Evolutionary conservation across 2,113 vertebrate species (phyloP).

Genomic region (Columba livia): DNA sequence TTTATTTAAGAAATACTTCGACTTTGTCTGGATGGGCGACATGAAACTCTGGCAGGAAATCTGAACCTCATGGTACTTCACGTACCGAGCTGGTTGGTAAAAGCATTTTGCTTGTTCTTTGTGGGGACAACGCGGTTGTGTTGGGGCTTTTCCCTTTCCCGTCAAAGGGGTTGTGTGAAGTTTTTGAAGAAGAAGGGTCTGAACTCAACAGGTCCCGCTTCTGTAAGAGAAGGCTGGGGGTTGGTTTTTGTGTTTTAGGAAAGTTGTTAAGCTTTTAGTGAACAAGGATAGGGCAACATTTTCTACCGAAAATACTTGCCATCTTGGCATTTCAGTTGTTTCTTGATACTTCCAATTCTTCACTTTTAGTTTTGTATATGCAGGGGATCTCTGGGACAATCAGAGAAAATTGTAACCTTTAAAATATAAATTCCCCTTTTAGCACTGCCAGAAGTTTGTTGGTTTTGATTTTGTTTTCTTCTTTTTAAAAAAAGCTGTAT

Average conservation of each 20-base stretch:
- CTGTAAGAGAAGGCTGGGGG: no score
- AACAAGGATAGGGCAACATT: neutral
- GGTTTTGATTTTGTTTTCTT: neutral
- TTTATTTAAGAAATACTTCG: neutral
- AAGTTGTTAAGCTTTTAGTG: neutral
- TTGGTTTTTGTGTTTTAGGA: neutral
- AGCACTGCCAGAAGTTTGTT: neutral
- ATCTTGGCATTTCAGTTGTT: neutral
- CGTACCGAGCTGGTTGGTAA: neutral
- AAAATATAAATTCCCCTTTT: neutral
- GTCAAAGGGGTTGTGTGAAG: neutral
- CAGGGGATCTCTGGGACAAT: neutral
- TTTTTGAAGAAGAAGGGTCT: neutral
- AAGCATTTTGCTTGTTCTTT: neutral
- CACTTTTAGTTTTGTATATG: neutral
- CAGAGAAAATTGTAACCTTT: neutral
- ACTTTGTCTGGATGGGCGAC: neutral
- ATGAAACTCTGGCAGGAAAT: neutral
- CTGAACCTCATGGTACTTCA: neutral
- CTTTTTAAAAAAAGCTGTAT: neutral
- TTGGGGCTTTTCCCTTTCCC: neutral
- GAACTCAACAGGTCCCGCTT: no score
- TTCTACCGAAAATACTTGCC: neutral
- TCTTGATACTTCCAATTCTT: neutral
- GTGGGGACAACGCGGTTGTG: rapidly evolving